Conservation (phyloP, 2,113 vertebrate species). For the Macaca mulatta region DNA sequence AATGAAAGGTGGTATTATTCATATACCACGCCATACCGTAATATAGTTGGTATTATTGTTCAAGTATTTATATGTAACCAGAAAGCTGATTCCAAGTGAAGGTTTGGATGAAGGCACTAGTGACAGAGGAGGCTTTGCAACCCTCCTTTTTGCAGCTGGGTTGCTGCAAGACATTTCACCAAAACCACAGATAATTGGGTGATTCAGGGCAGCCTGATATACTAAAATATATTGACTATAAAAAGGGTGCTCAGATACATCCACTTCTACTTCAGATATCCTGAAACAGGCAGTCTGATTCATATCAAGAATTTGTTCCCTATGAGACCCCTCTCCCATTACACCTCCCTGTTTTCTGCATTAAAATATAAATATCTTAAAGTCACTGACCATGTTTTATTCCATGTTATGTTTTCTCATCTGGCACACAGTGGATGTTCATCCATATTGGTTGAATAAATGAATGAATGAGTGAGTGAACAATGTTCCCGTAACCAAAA, state of each 20-base stretch:
- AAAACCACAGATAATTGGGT: slow-evolving; percentile 2
- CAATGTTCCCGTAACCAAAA: background rate
- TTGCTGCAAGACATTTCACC: slow-evolving; percentile 26
- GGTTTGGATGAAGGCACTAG: background rate
- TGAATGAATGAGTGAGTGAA: background rate
- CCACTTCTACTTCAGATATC: background rate
- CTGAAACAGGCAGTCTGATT: background rate
- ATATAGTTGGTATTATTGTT: background rate
- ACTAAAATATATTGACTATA: background rate
- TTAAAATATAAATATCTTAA: background rate
- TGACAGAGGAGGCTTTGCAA: background rate
- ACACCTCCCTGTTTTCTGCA: background rate
- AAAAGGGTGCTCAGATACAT: background rate
- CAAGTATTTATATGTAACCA: background rate
- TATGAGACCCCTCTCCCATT: background rate
- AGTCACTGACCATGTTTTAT: background rate
- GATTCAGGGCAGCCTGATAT: background rate
- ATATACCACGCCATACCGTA: background rate
- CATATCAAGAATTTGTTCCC: background rate
- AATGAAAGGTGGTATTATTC: background rate
- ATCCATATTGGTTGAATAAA: slow-evolving; percentile 9
- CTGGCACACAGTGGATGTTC: background rate
- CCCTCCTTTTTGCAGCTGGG: background rate
- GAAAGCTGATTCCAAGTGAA: slow-evolving; percentile 29
- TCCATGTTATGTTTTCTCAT: background rate